phyloP scores from a whole-genome alignment of 2,888 invertebrate species.

The Laspeyria flexula region DNA sequence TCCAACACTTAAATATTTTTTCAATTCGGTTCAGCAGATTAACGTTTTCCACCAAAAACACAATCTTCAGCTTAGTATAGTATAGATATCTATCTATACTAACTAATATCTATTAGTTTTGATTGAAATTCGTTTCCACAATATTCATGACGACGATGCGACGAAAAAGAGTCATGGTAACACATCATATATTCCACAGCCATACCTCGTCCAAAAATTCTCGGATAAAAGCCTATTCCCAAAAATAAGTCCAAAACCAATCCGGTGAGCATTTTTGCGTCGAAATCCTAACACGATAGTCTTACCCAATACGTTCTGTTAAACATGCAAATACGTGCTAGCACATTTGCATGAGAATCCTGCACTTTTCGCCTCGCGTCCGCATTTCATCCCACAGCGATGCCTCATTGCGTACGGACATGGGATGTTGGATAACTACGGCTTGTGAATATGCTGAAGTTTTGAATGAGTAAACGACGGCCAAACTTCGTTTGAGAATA shows the following conservation, averaged over 20 bases:
- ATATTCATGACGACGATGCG: too few relatives aligned
- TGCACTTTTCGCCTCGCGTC: constrained; percentile 48
- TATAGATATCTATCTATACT: too few relatives aligned
- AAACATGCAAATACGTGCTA: constrained; percentile 56
- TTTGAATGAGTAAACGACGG: constrained; percentile 11
- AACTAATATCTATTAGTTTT: too few relatives aligned
- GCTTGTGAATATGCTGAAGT: constrained; percentile 7
- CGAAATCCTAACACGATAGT: constrained; percentile 23
- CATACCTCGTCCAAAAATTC: neutral
- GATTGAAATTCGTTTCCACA: too few relatives aligned
- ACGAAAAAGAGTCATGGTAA: too few relatives aligned
- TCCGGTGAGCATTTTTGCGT: constrained; percentile 5
- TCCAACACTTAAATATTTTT: too few relatives aligned
- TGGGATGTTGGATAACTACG: constrained; percentile 9
- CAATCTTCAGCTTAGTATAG: too few relatives aligned
- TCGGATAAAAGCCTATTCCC: neutral
- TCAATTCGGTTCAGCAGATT: too few relatives aligned
- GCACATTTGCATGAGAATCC: constrained; percentile 59
- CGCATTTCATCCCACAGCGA: constrained; percentile 26
- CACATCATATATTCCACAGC: neutral
- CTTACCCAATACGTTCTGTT: constrained; percentile 37
- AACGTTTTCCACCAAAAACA: too few relatives aligned
- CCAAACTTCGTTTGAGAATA: constrained; percentile 1
- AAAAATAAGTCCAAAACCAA: constrained; percentile 5
- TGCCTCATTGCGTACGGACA: constrained; percentile 30